These are phyloP conservation scores for Hyles euphorbiae DNA, from an alignment of 1,140 invertebrate genomes.

Conservation along the genomic window DNA sequence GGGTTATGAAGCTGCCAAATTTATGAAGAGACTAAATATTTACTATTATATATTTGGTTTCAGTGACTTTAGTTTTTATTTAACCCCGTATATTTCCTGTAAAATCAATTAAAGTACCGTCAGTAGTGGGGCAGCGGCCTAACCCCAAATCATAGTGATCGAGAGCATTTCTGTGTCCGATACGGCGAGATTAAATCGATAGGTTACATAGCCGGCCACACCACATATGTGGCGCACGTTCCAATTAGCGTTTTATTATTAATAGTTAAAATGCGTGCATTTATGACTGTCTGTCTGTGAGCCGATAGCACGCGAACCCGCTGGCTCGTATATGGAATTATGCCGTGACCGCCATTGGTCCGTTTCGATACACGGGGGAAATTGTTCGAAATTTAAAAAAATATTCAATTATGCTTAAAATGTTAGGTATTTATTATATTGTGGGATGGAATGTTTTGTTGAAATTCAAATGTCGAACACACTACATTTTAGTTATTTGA, in stretches of 20 bases:
- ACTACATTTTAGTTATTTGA: neutral
- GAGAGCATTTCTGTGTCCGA: neutral
- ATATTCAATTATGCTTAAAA: neutral
- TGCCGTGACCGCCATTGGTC: slow-evolving; percentile 39
- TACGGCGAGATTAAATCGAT: neutral
- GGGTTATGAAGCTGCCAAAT: too few relatives aligned
- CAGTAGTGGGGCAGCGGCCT: too few relatives aligned
- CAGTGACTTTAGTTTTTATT: too few relatives aligned
- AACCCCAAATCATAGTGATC: too few relatives aligned
- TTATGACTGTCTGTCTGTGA: slow-evolving; percentile 51
- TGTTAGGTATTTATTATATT: neutral
- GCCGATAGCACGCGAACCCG: slow-evolving; percentile 51
- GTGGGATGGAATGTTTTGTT: neutral
- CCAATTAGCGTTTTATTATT: slow-evolving; percentile 65
- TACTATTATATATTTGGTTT: too few relatives aligned
- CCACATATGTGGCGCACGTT: slow-evolving; percentile 45
- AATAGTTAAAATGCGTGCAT: slow-evolving; percentile 62
- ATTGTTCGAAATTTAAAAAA: neutral
- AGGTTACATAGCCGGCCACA: slow-evolving; percentile 33
- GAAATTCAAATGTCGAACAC: neutral
- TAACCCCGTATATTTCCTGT: too few relatives aligned
- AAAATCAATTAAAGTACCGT: too few relatives aligned
- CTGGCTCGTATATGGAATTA: slow-evolving; percentile 43
- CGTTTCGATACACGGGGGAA: slow-evolving; percentile 24
- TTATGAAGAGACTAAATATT: too few relatives aligned